phyloP scores from a whole-genome alignment of 2,888 invertebrate genomes.

The Myopa testacea region DNA sequence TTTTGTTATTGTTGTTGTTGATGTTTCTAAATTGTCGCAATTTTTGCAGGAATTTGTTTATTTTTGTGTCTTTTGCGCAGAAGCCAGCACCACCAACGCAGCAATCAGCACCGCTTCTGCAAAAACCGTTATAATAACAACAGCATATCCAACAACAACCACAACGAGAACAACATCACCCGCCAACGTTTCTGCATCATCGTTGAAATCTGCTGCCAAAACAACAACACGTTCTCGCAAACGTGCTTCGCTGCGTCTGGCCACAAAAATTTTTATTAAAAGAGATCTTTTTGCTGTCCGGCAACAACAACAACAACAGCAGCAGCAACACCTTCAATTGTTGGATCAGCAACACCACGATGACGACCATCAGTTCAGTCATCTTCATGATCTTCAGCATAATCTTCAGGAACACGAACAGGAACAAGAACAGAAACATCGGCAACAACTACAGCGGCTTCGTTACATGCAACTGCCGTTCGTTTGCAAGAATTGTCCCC shows the following conservation, averaged over 20 bases:
- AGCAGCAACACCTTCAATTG: not conserved
- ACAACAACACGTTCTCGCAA: conserved; percentile 17
- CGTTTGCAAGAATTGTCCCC: conserved; percentile 52
- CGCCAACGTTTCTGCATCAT: not conserved
- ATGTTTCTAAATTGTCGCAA: conserved; percentile 10
- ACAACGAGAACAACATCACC: not conserved
- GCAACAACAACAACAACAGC: conserved; percentile 22
- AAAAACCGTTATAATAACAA: not conserved
- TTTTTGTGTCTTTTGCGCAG: conserved; percentile 41
- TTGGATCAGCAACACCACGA: not conserved
- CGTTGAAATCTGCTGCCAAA: not conserved
- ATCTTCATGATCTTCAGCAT: conserved; percentile 7
- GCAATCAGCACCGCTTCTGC: not conserved
- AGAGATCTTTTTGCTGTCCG: conserved; percentile 23
- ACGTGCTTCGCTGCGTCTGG: conserved; percentile 23
- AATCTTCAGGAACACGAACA: conserved; percentile 21
- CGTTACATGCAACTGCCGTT: conserved; percentile 32
- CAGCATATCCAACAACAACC: conserved; percentile 8
- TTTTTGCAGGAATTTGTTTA: conserved; percentile 39
- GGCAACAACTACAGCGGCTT: conserved; percentile 26
- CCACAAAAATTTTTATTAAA: conserved; percentile 35
- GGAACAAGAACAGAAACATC: conserved; percentile 20
- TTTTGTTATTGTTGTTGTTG: conserved; percentile 12
- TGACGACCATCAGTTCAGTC: conserved; percentile 24
- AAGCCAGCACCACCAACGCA: conserved; percentile 21